Evolutionary conservation across 2,888 invertebrate genomes (phyloP), one percentile per base, ranked within the genome.

Genomic region (Alentia gelatinosa): DNA sequence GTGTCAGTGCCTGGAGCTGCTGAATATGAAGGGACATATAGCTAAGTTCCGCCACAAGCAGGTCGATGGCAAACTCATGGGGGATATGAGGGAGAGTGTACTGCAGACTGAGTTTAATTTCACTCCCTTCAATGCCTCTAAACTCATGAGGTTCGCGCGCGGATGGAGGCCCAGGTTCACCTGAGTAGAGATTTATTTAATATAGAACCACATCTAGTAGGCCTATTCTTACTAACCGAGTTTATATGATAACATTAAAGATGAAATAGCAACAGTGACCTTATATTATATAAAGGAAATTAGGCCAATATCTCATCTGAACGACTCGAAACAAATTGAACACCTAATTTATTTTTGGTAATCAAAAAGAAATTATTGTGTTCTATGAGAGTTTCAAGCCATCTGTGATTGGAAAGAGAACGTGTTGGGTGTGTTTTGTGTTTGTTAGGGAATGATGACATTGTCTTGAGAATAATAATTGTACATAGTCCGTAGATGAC

Each of bases 101-200:
- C 91, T 93, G 4, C 42, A 88, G 63, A 84, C 40, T 0, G 91
- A 92, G 83, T 93, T 92, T 90, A 68, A 89, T 26, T 90, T 93
- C 50, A 93, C 90, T 1, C 92, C 92, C 3, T 93, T 93, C 68
- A 92, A 93, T 79, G 92, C 92, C 30, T 92, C 93, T 1, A 93
- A 93, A 83, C 86, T 93, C 15, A 91, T 92, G 89, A 56, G 93
- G 12, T 93, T 93, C 84, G 75, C 84, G 0, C 89, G 93, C 9
- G 93, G 93, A 15, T 93, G 93, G 93, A 56, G 93, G 68, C 93
- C 93, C 15, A 33, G 86, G 35, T 86, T 86, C 30, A 86, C 86
- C 47, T 86, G 86, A 86, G 35, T 23, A 26, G 5, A 3, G 37
- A 5, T 19, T 12, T 9, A 47, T 47, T 19, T 12, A 56, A 74